Evolutionary conservation across 2,888 invertebrate species (phyloP), one percentile per base, ranked within the genome.

Genomic region (Gryllus longicercus): DNA sequence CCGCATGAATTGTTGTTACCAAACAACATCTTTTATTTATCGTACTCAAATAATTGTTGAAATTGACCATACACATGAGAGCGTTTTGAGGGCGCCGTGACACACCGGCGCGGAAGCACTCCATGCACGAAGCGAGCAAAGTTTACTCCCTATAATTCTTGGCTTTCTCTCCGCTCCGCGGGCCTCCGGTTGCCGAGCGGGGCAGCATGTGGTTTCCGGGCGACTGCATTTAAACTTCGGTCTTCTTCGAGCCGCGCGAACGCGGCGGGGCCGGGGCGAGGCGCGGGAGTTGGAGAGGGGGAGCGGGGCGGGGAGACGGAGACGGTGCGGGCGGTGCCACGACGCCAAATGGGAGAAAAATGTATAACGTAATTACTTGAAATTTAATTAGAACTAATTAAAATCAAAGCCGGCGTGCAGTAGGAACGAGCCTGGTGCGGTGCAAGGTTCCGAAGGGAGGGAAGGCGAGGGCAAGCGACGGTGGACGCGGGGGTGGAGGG

Each of bases 341-440:
- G 75, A 75, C 75, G 23, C 77, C 49, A 49, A 83, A 83, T 83
- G 84, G 83, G 83, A 84, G 84, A 85, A 86, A 86, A 86, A 85
- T 85, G 84, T 85, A 83, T 85, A 85, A 86, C 85, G 85, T 86
- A 86, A 86, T 86, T 84, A 85, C 85, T 85, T 85, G 86, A 84
- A 87, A 87, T 86, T 86, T 87, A 87, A 87, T 87, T 87, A 86
- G 86, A 85, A 85, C 86, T 86, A 87, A 87, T 87, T 87, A 86
- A 86, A 86, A 84, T 83, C 84, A 83, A 82, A 83, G 82, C 82
- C 78, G 80, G 75, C 25, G 77, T 63, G 63, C 63, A 63, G 63
- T 63, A 14, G 63, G 78, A 78, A 77, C 75, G 63, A 78, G 79
- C 75, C 80, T 78, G 75, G 76, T 75, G 74, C 74, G 76, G 63